A percentile compares a stretch with the other conserved stretches of the same genome.
Evolutionary conservation across 2,888 invertebrate species (phyloP).

Genomic region (Seira musarum): DNA sequence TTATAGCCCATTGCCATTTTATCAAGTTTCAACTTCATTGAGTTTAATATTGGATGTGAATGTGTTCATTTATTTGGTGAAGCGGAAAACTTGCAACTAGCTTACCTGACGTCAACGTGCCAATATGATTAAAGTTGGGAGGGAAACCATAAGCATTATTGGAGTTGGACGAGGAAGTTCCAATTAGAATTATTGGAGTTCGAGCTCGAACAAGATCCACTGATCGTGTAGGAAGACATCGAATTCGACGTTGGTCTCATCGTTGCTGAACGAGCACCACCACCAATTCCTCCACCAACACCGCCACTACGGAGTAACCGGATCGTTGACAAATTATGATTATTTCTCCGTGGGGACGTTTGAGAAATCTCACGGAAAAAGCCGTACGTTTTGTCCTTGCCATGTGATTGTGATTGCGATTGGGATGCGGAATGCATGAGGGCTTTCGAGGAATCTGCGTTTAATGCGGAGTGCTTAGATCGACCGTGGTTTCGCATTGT

Average conservation of each 20-base stretch:
- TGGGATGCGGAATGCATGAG: too few relatives aligned
- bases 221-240: constrained; percentile 62
- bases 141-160: constrained; percentile 56
- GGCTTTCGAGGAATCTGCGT: too few relatives aligned
- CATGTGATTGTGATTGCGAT: constrained; percentile 22
- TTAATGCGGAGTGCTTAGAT: constrained; percentile 2
- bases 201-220: constrained; percentile 53
- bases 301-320: constrained; percentile 38
- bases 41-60: too few relatives aligned
- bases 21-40: too few relatives aligned
- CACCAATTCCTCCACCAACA: not conserved
- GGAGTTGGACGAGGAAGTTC: constrained; percentile 46
- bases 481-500: constrained; percentile 41
- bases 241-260: constrained; percentile 37
- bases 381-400: constrained; percentile 54
- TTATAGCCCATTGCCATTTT: too few relatives aligned
- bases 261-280: not conserved
- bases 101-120: constrained; percentile 48
- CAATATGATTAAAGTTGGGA: constrained; percentile 50
- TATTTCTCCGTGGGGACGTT: constrained; percentile 57
- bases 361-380: constrained; percentile 48
- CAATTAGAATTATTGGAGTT: constrained; percentile 46
- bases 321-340: constrained; percentile 57
- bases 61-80: too few relatives aligned
- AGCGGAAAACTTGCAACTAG: too few relatives aligned